Evolutionary conservation across 2,113 vertebrate genomes (phyloP).

Genomic region (Tachuris rubrigastra): DNA sequence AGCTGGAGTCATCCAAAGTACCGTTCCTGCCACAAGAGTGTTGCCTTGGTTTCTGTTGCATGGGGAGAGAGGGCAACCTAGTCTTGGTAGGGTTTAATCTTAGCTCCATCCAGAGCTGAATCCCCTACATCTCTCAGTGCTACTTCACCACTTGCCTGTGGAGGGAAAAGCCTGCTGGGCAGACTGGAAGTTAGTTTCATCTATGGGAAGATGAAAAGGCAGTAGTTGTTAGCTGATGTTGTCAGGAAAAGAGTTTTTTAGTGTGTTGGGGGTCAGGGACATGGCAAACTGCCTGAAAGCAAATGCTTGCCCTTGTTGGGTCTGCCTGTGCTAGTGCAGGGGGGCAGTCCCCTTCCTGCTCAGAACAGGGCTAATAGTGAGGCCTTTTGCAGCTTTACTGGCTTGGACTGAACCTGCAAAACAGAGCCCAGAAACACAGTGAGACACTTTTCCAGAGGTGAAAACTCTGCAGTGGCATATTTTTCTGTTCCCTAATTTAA

Average conservation of each 20-base stretch:
- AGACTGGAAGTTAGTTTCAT: neutral
- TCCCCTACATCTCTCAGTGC: rapidly evolving
- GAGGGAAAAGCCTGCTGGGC: neutral
- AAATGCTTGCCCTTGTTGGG: neutral
- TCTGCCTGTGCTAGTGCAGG: neutral
- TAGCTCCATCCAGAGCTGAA: neutral
- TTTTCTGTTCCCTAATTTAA: neutral
- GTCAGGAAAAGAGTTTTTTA: neutral
- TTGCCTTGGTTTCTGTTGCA: neutral
- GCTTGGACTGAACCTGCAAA: neutral
- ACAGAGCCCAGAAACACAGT: neutral
- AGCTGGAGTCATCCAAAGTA: neutral
- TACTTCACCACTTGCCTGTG: neutral
- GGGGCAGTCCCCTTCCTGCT: neutral
- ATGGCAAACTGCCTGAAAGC: neutral
- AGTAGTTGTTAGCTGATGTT: neutral
- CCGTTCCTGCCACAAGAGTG: neutral
- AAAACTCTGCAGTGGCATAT: neutral
- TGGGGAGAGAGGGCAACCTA: neutral
- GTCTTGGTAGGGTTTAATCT: neutral
- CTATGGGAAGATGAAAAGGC: neutral
- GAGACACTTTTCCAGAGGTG: neutral
- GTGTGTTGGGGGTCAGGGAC: neutral
- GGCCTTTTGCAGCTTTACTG: neutral
- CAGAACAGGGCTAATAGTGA: neutral